Base-by-base conservation (phyloP, 2,888 invertebrate genomes). In the Liodrosophila aerea region DNA sequence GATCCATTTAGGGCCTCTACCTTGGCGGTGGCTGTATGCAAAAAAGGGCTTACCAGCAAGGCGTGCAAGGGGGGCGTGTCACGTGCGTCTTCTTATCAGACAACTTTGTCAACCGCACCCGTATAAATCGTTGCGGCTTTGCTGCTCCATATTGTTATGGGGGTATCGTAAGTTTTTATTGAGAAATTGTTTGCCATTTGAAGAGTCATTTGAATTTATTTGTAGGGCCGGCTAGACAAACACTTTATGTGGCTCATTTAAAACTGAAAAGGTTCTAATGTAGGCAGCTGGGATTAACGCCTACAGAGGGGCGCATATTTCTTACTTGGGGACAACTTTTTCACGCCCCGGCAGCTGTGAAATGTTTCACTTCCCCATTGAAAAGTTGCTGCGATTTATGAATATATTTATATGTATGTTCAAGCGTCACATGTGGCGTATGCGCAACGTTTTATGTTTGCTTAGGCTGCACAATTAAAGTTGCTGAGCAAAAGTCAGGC, bases 1-100 rank as follows among this genome's bases (percentile, higher is more conserved):
- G 81, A 81, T 85, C 74, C 74, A 61, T 64, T 69, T 60, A 64
- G 47, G 64, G 53, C 40, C 37, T 58, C 22, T n/a, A 12, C 34
- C 31, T 30, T 27, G 37, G 15, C 39, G 50, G 15, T 36, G 50
- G 2, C 22, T 43, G 52, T 53, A 53, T 53, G 54, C 47, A 47
- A 54, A 67, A 64, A 54, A 47, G 50, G 22, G 53, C 60, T 50
- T 57, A 60, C 71, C 30, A 18, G 47, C 41, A n/a, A n/a, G n/a
- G n/a, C n/a, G n/a, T 44, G 60, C 43, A 59, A 41, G 18, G 34
- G 39, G 22, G 15, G 41, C 13, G 30, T 50, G 58, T 52, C 61
- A 54, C 61, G 53, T 58, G 29, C 8, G 12, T 8, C 16, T 67
- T 54, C 51, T 54, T 56, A 43, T 30, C 40, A 37, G 36, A 50